Evolutionary conservation across 1,140 invertebrate species (phyloP).

Genomic region (Solen grandis): DNA sequence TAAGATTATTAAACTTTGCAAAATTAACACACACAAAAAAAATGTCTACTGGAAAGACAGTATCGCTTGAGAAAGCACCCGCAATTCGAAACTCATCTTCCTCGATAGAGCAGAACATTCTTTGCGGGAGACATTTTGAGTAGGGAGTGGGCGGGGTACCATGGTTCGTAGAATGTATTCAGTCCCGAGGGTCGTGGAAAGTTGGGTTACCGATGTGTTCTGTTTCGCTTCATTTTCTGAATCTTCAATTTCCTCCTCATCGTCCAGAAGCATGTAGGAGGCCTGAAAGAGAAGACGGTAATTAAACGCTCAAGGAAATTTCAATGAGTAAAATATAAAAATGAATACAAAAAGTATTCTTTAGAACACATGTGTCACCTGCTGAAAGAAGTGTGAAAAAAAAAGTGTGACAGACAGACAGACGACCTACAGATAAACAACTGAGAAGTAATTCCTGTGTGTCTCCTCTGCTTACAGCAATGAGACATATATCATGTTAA

Average conservation of each 20-base stretch:
- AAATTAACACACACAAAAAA: too few relatives aligned
- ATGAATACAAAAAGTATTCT: too few relatives aligned
- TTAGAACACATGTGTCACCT: too few relatives aligned
- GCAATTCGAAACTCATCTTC: constrained; percentile 85
- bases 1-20: too few relatives aligned
- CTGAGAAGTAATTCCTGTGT: too few relatives aligned
- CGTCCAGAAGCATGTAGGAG: constrained; percentile 73
- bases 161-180: constrained; percentile 87
- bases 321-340: too few relatives aligned
- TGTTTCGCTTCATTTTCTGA: constrained; percentile 32
- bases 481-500: too few relatives aligned
- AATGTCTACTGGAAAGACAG: constrained; percentile 84
- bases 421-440: too few relatives aligned
- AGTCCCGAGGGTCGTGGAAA: constrained; percentile 84
- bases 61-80: constrained; percentile 88
- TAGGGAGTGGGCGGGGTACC: constrained; percentile 84
- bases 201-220: constrained; percentile 74
- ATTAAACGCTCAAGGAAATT: too few relatives aligned
- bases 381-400: too few relatives aligned
- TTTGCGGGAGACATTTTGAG: constrained; percentile 85
- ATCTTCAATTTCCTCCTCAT: constrained; percentile 30
- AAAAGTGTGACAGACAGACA: too few relatives aligned
- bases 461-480: too few relatives aligned
- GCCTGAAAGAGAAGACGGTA: constrained; percentile 64
- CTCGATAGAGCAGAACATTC: constrained; percentile 85